These are phyloP conservation scores for Turritopsis dohrnii DNA, from an alignment of 30 jellyfish, hydroid and myxozoan species.

Conservation along the genomic window DNA sequence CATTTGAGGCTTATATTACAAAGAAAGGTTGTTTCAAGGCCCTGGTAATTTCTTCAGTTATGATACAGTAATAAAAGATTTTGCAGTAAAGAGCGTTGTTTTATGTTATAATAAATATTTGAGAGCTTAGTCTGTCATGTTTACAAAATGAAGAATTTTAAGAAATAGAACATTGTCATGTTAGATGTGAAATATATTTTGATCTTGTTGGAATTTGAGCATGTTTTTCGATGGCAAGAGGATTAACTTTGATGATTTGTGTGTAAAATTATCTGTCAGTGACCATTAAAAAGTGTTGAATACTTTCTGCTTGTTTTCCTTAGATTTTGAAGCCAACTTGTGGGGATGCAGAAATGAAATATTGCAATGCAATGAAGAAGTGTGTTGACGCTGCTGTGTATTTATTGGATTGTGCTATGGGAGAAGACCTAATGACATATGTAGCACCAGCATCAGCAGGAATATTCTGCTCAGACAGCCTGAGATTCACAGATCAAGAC, in stretches of 20 bases:
- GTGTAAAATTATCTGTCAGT: neutral
- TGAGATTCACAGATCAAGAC: slow-evolving; percentile 46
- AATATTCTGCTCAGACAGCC: slow-evolving; percentile 69
- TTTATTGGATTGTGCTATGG: slow-evolving; percentile 39
- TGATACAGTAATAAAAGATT: too few species aligned
- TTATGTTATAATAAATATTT: too few species aligned
- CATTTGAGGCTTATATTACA: slow-evolving; percentile 66
- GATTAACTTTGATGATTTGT: neutral
- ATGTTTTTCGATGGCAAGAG: too few species aligned
- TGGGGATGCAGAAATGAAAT: slow-evolving; percentile 29
- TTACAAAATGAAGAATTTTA: too few species aligned
- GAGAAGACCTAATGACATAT: slow-evolving; percentile 25
- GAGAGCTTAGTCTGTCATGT: too few species aligned
- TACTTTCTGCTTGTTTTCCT: neutral
- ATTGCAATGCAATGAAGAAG: slow-evolving; percentile 49
- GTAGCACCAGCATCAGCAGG: slow-evolving; percentile 44
- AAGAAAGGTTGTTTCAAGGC: neutral
- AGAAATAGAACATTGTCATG: too few species aligned
- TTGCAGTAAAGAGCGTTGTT: too few species aligned
- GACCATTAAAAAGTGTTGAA: neutral
- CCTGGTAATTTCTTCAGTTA: neutral
- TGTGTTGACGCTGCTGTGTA: slow-evolving; percentile 36
- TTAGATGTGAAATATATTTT: too few species aligned
- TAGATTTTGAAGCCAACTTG: slow-evolving; percentile 63
- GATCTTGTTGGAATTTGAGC: too few species aligned